Evolutionary conservation across 2,113 vertebrate genomes (phyloP).

Genomic region (Bos javanicus): DNA sequence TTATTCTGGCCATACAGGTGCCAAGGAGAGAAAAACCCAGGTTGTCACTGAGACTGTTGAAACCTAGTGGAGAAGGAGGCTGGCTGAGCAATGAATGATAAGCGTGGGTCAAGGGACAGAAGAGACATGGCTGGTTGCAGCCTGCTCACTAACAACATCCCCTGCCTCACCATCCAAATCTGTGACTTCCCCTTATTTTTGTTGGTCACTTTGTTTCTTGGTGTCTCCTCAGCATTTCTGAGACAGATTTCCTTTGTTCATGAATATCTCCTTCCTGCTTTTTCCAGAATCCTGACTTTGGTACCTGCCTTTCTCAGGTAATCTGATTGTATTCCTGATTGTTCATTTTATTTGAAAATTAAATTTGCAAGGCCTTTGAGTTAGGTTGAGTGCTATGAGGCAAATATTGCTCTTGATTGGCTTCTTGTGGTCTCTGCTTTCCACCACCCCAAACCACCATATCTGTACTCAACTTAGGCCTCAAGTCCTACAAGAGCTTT

Average conservation of each 20-base stretch:
- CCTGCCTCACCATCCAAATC: background rate
- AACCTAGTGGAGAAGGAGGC: background rate
- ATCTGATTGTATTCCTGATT: background rate
- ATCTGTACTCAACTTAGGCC: background rate
- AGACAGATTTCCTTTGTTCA: background rate
- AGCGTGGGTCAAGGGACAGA: background rate
- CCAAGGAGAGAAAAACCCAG: background rate
- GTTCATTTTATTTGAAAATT: background rate
- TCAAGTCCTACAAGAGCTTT: background rate
- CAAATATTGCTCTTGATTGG: background rate
- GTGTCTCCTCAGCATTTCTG: background rate
- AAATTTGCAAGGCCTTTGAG: background rate
- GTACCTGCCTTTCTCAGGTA: background rate
- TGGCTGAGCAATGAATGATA: background rate
- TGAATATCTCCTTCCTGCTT: background rate
- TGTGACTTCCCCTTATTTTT: background rate
- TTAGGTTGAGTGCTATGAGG: background rate
- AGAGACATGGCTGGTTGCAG: background rate
- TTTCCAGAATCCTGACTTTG: background rate
- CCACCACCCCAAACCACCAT: background rate
- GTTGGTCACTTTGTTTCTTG: background rate
- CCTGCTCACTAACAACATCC: background rate
- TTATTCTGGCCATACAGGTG: background rate
- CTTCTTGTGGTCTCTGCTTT: background rate
- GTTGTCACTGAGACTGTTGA: background rate